Conservation (phyloP, 2,888 invertebrate genomes). For the Girardia tigrina region DNA sequence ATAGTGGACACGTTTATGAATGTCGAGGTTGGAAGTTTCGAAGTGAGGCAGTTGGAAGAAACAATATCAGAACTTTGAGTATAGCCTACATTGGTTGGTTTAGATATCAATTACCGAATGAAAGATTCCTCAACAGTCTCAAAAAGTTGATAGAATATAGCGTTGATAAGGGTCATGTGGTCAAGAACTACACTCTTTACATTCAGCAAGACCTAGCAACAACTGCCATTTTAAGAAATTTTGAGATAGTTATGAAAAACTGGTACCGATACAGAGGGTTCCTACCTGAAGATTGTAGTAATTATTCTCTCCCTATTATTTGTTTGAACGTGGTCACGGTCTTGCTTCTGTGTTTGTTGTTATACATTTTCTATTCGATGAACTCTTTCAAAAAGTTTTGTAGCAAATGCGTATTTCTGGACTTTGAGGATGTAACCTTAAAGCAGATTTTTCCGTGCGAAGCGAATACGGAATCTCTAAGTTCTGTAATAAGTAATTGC, state of each 20-base stretch:
- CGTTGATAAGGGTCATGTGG: background rate
- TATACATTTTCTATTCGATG: no score
- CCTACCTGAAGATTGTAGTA: background rate
- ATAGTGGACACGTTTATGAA: constrained; percentile 10
- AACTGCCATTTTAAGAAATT: background rate
- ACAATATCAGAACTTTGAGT: no score
- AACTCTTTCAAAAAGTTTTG: no score
- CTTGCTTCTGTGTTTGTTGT: no score
- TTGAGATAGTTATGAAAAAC: background rate
- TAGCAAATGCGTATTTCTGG: no score
- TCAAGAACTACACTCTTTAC: background rate
- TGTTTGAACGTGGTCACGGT: no score
- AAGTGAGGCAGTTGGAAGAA: no score
- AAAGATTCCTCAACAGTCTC: background rate
- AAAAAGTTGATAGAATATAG: background rate
- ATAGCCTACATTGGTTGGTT: background rate
- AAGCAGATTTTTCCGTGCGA: no score
- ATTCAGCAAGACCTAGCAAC: background rate
- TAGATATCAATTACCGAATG: background rate
- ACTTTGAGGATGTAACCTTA: no score
- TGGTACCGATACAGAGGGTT: background rate
- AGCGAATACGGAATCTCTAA: no score
- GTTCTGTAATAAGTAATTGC: no score
- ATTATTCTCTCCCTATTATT: background rate
- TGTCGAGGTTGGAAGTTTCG: no score